Conservation (phyloP, 2,113 vertebrate species). For the Corydoras maculifer region DNA sequence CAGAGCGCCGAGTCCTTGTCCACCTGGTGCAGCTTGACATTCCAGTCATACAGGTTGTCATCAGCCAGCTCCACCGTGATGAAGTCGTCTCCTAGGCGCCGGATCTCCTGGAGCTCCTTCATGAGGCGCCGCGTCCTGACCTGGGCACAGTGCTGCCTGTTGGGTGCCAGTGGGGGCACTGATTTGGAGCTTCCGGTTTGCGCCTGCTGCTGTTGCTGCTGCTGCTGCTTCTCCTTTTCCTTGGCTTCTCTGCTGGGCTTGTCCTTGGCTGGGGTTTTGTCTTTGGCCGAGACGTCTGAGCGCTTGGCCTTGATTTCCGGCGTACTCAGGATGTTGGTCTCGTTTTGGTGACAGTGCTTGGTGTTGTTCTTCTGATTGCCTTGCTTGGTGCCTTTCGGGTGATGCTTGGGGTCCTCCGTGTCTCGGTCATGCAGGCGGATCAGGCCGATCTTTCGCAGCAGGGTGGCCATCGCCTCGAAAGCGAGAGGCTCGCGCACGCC, state of each 20-base stretch:
- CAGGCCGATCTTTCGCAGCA: conserved; percentile 94
- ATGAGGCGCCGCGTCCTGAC: conserved; percentile 93
- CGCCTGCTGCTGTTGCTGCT: conserved; percentile 64
- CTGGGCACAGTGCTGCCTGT: conserved; percentile 92
- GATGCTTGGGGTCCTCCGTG: conserved; percentile 95
- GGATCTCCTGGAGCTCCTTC: conserved; percentile 98
- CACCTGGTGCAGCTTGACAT: conserved; percentile 98
- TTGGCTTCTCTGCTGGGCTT: conserved; percentile 62
- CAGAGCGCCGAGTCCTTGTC: conserved; percentile 98
- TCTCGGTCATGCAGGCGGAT: conserved; percentile 94
- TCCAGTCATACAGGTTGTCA: conserved; percentile 98
- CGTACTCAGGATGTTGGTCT: conserved; percentile 73
- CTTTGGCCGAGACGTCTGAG: conserved; percentile 71
- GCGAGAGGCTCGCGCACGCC: conserved; percentile 30
- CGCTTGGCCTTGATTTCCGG: conserved; percentile 75
- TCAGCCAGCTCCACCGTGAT: conserved; percentile 97
- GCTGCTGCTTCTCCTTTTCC: conserved; percentile 57
- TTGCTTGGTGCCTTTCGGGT: conserved; percentile 76
- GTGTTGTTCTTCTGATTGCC: conserved; percentile 79
- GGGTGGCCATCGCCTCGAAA: conserved; percentile 79
- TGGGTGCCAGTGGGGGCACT: conserved; percentile 69
- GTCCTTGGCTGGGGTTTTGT: conserved; percentile 68
- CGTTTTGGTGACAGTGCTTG: conserved; percentile 76
- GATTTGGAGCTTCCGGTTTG: conserved; percentile 59
- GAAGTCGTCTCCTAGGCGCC: conserved; percentile 93